Evolutionary conservation across 2,797 vertebrate species (phyloP).

Genomic region (Mastacembelus armatus): DNA sequence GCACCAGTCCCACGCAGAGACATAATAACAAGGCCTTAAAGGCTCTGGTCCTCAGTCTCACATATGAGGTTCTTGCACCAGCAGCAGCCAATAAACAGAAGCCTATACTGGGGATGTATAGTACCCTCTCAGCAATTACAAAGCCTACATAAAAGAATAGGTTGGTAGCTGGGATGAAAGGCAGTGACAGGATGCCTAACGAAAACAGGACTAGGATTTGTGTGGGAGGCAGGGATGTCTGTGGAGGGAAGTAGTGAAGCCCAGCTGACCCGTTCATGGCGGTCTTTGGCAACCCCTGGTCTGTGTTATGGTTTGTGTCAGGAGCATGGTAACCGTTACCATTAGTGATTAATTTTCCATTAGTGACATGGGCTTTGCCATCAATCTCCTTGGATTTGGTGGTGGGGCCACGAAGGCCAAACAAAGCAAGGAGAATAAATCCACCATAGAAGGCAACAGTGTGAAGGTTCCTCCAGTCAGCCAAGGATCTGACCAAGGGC

Average conservation of each 20-base stretch:
- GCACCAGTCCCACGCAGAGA: slow-evolving; percentile 88
- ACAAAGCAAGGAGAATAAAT: slow-evolving; percentile 87
- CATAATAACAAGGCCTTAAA: slow-evolving; percentile 88
- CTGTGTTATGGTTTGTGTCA: slow-evolving; percentile 78
- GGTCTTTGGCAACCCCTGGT: slow-evolving; percentile 68
- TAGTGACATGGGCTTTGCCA: slow-evolving; percentile 81
- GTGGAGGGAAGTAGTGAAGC: slow-evolving; percentile 39
- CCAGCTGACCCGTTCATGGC: slow-evolving; percentile 70
- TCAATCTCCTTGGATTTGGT: slow-evolving; percentile 83
- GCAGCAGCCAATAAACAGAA: slow-evolving; percentile 95
- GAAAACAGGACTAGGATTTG: slow-evolving; percentile 93
- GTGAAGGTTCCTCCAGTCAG: slow-evolving; percentile 96
- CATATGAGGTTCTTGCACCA: slow-evolving; percentile 89
- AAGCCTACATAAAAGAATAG: slow-evolving; percentile 99
- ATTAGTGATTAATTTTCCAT: slow-evolving; percentile 84
- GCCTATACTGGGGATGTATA: slow-evolving; percentile 99
- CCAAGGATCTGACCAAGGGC: slow-evolving; percentile 90
- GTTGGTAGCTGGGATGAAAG: slow-evolving; percentile 97
- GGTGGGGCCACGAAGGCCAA: slow-evolving; percentile 81
- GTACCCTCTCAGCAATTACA: slow-evolving; percentile 97
- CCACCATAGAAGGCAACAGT: slow-evolving; percentile 91
- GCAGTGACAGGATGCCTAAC: slow-evolving; percentile 90
- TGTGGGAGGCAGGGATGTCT: slow-evolving; percentile 87
- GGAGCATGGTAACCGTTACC: slow-evolving; percentile 76
- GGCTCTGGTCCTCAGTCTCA: slow-evolving; percentile 90